A percentile compares a stretch with the other conserved stretches of the same genome.
Evolutionary conservation across 2,888 invertebrate genomes (phyloP).

Genomic region (Busseola fusca): DNA sequence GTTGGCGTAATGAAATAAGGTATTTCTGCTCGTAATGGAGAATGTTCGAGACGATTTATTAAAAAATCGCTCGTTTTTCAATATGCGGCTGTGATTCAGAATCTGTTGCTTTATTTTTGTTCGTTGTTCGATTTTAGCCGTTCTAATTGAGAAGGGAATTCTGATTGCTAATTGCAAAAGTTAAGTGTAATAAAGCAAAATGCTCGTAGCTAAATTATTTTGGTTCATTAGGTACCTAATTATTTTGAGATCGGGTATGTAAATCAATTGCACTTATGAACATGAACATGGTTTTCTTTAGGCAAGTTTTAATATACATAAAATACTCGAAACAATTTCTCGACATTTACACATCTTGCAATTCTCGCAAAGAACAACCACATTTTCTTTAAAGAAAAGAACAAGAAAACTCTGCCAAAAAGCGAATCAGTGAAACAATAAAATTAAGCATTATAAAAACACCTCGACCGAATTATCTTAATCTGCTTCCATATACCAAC

Average conservation of each 20-base stretch:
- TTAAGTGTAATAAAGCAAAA: conserved; percentile 22
- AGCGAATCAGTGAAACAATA: conserved; percentile 76
- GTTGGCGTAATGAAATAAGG: conserved; percentile 86
- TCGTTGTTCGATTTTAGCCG: conserved; percentile 45
- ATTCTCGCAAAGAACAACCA: conserved; percentile 13
- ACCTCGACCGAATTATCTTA: conserved; percentile 84
- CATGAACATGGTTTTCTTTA: not conserved
- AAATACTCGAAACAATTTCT: not conserved
- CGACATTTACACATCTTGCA: conserved; percentile 1
- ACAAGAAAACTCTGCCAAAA: conserved; percentile 43
- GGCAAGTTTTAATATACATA: not conserved
- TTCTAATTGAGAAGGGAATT: conserved; percentile 43
- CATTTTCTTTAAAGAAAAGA: conserved; percentile 25
- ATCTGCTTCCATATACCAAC: conserved; percentile 88
- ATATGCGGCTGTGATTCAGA: conserved; percentile 72
- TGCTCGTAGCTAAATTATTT: conserved; percentile 12
- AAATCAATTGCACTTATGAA: not conserved
- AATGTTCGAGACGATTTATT: conserved; percentile 81
- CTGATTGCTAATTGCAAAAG: conserved; percentile 45
- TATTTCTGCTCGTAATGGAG: conserved; percentile 81
- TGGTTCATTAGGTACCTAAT: conserved; percentile 7
- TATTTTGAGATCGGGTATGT: conserved; percentile 8
- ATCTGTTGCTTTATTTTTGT: conserved; percentile 58
- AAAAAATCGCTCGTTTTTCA: conserved; percentile 81
- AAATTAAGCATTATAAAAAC: conserved; percentile 76